phyloP scores from a whole-genome alignment of 2,888 invertebrate species.

The Tenthredo mesomela region DNA sequence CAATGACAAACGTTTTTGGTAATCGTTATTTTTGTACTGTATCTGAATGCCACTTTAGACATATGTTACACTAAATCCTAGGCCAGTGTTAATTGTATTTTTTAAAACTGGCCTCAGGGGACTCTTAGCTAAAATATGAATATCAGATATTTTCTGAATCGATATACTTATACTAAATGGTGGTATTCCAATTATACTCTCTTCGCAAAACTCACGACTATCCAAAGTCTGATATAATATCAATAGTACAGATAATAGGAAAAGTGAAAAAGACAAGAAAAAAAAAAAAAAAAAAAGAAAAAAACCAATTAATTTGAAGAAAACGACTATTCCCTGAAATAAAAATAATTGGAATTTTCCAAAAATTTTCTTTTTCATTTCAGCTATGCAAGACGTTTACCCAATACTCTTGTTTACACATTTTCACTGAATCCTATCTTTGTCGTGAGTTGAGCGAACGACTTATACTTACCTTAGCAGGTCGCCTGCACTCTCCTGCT shows the following conservation, averaged over 20 bases:
- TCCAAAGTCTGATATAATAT: conserved; percentile 58
- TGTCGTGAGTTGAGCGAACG: conserved; percentile 69
- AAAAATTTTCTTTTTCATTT: neutral
- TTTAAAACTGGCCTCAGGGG: conserved; percentile 67
- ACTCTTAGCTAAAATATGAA: conserved; percentile 75
- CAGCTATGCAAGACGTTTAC: neutral
- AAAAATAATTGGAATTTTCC: neutral
- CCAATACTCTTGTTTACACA: neutral
- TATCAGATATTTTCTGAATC: conserved; percentile 63
- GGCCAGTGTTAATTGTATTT: conserved; percentile 66
- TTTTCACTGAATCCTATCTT: conserved; percentile 55
- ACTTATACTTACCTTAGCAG: conserved; percentile 73
- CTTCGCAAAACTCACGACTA: conserved; percentile 57
- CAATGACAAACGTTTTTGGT: conserved; percentile 72
- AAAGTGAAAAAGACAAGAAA: conserved; percentile 26
- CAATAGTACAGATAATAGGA: conserved; percentile 1
- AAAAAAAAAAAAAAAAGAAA: too few species aligned
- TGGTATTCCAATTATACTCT: conserved; percentile 62
- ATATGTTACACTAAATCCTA: conserved; percentile 71
- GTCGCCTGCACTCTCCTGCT: conserved; percentile 54
- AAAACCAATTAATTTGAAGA: conserved; percentile 10
- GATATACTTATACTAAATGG: conserved; percentile 59
- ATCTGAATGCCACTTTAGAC: conserved; percentile 77
- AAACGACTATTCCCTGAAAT: conserved; percentile 54
- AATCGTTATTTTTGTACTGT: conserved; percentile 75